A percentile compares a stretch with the other conserved stretches of the same genome.
These are phyloP conservation scores for Casuarius casuarius DNA, from an alignment of 2,113 vertebrate species.

Conservation along the genomic window DNA sequence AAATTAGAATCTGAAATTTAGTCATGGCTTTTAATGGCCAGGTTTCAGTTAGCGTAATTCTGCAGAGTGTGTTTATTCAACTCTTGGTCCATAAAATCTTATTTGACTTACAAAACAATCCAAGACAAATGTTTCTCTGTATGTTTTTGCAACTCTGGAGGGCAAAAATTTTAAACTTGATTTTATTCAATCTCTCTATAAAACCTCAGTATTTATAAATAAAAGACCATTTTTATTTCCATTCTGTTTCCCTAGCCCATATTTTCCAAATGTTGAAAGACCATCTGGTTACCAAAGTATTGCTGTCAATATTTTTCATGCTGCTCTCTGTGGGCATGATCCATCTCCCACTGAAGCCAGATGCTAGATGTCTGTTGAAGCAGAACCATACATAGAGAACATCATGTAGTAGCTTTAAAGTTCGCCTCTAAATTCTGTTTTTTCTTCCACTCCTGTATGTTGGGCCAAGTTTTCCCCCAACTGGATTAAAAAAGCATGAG, in stretches of 20 bases:
- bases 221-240: slow-evolving; percentile 54
- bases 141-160: slow-evolving; percentile 58
- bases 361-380: slow-evolving; percentile 14
- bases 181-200: slow-evolving; percentile 47
- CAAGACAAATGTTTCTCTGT: slow-evolving; percentile 67
- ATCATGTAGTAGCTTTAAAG: neutral
- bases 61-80: slow-evolving; percentile 59
- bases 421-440: neutral
- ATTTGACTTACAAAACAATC: slow-evolving; percentile 64
- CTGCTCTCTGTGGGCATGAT: neutral
- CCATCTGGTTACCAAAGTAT: slow-evolving; percentile 22
- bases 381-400: neutral
- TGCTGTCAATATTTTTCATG: slow-evolving; percentile 2
- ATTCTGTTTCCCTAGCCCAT: slow-evolving; percentile 23
- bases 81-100: slow-evolving; percentile 50
- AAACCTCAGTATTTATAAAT: slow-evolving; percentile 44
- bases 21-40: slow-evolving; percentile 48
- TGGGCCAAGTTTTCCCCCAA: neutral
- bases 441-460: neutral
- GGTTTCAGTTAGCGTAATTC: slow-evolving; percentile 30
- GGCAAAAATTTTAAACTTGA: slow-evolving; percentile 20
- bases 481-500: neutral
- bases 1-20: slow-evolving; percentile 29
- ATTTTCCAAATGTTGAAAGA: slow-evolving; percentile 38
- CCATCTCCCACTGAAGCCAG: neutral